phyloP scores from a whole-genome alignment of 2,797 vertebrate genomes.

The Lepidocolaptes lacrymiger region DNA sequence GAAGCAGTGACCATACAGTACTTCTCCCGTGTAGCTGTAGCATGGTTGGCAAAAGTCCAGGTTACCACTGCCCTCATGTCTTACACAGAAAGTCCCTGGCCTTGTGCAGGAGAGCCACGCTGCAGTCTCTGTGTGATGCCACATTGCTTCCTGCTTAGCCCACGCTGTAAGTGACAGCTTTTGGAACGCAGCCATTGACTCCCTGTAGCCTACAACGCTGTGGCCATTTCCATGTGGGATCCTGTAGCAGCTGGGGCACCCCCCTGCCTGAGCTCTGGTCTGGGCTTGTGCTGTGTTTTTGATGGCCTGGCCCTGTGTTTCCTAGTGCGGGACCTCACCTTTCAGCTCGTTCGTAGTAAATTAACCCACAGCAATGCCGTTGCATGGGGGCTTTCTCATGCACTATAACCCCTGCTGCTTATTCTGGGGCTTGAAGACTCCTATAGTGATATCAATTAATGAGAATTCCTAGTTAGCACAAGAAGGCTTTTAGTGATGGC shows the following conservation, averaged over 20 bases:
- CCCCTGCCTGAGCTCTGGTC: background rate
- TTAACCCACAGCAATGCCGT: background rate
- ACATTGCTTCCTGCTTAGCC: background rate
- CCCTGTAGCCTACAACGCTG: accelerated
- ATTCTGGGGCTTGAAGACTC: background rate
- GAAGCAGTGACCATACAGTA: background rate
- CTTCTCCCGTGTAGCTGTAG: background rate
- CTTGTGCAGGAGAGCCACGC: background rate
- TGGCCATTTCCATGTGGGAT: background rate
- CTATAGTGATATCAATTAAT: background rate
- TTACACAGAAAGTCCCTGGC: background rate
- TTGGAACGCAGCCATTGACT: background rate
- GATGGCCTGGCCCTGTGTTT: background rate
- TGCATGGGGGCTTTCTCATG: constrained; percentile 21
- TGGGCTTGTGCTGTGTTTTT: background rate
- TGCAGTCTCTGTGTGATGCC: background rate
- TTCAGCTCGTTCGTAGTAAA: background rate
- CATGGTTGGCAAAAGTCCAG: background rate
- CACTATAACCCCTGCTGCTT: background rate
- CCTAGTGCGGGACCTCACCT: background rate
- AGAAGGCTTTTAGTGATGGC: background rate
- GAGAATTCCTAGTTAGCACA: constrained; percentile 33
- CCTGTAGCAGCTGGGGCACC: background rate
- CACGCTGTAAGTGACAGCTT: background rate
- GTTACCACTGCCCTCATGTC: accelerated